Evolutionary conservation across 2,888 invertebrate species (phyloP), one percentile per base, ranked within the genome.

Genomic region (Balanococcus diminutus): DNA sequence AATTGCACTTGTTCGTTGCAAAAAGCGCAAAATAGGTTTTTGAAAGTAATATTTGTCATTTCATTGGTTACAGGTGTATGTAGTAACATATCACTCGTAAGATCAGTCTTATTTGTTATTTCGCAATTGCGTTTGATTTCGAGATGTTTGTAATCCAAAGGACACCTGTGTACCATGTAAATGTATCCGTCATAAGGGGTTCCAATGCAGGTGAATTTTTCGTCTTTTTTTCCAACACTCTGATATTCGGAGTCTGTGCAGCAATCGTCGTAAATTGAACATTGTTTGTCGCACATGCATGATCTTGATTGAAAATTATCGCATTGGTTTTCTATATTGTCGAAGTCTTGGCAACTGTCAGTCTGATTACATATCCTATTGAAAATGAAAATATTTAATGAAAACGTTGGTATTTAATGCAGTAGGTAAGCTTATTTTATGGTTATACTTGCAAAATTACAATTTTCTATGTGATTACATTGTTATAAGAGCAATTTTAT

Each of bases 251-350:
- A 32, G 9, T 79, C 75, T 79, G 19, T 6, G 36, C 75, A 79
- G 9, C 75, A 79, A 36, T 79, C 75, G 16, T 79, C 19, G 9
- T 79, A 79, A 19, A 36, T 79, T 3, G 75, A 32, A 19, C 75
- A 79, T 36, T 79, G 75, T 79, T 79, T 14, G 16, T 79, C 75
- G 19, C 75, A 79, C 75, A 19, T 79, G 28, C 75, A 79, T 19
- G 5, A 16, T 19, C 36, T 31, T 79, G 9, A 36, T 79, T 8
- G 16, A 0, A 19, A 4, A 36, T 36, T 36, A 36, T 79, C 75
- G 75, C 1, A 32, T n/a, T 75, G 75, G 1, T 32, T 16, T 75
- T 28, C 9, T 8, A 19, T 79, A 16, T 79, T 19, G 19, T 19
- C 2, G 1, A 9, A 36, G 11, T 31, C 11, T 28, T 28, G 28